Conservation (phyloP, 1,140 invertebrate species). For the Pachyrhynchus sulphureomaculatus region DNA sequence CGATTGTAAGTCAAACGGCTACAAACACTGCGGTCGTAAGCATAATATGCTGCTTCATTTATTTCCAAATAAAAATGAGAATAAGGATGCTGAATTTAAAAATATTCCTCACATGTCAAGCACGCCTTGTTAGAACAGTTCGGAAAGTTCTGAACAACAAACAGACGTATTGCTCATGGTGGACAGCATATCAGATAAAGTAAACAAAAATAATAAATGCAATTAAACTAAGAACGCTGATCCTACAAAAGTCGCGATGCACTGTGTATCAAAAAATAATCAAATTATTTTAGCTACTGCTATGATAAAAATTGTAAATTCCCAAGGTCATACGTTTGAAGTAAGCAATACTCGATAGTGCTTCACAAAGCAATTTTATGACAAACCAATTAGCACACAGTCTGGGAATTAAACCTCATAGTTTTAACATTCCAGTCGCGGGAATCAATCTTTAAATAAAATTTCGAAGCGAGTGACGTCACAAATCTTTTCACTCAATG, state of each 20-base stretch:
- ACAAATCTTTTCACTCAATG: constrained; percentile 4
- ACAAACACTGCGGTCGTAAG: constrained; percentile 11
- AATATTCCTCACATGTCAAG: too few species aligned
- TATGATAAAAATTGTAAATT: constrained; percentile 1
- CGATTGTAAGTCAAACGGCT: not conserved
- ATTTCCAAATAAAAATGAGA: not conserved
- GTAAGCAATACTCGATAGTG: too few species aligned
- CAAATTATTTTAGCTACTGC: not conserved
- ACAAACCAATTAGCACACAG: not conserved
- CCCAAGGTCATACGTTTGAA: too few species aligned
- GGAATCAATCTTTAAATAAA: not conserved
- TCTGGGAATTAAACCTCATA: too few species aligned
- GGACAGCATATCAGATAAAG: too few species aligned
- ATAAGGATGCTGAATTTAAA: not conserved
- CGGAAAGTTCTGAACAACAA: too few species aligned
- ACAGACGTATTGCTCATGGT: too few species aligned
- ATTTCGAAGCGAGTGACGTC: not conserved
- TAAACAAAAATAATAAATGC: too few species aligned
- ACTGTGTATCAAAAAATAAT: not conserved
- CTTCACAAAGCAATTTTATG: constrained; percentile 31
- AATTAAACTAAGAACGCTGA: too few species aligned
- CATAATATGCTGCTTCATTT: constrained; percentile 23
- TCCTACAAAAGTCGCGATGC: too few species aligned
- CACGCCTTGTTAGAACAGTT: too few species aligned
- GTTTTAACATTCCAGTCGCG: constrained; percentile 8